A percentile compares a stretch with the other conserved stretches of the same genome.
These are phyloP conservation scores for Diploscapter pachys DNA, from an alignment of 1,140 invertebrate genomes.

Conservation along the genomic window DNA sequence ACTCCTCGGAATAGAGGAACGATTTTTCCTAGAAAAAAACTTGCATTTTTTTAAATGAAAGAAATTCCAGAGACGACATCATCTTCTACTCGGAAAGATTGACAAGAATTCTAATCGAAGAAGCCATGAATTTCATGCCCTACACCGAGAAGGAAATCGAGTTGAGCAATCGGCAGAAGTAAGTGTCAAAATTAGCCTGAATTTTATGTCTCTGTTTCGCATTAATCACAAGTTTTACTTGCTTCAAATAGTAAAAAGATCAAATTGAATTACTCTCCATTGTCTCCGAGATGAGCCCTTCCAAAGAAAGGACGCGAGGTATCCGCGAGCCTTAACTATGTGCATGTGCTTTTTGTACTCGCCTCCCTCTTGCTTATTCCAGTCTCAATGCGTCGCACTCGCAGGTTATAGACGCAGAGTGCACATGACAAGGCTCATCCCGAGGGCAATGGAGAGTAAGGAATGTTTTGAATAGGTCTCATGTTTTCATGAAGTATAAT, in stretches of 20 bases:
- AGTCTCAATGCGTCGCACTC: no score
- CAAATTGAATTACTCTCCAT: no score
- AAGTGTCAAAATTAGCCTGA: constrained; percentile 11
- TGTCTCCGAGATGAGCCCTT: no score
- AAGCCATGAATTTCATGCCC: constrained; percentile 79
- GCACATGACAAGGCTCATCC: no score
- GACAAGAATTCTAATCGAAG: constrained; percentile 92
- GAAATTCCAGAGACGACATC: constrained; percentile 83
- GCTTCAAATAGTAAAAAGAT: no score
- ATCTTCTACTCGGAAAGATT: constrained; percentile 97
- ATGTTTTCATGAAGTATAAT: constrained; percentile 24
- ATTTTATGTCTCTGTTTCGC: constrained; percentile 4
- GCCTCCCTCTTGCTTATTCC: no score
- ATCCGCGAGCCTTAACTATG: constrained; percentile 7
- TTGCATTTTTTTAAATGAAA: constrained; percentile 59
- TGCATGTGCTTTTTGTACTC: constrained; percentile 17
- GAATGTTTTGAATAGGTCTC: neutral
- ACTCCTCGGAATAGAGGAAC: constrained; percentile 61
- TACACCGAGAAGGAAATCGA: constrained; percentile 43
- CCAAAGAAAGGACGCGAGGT: no score
- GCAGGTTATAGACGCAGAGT: no score
- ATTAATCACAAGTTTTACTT: neutral
- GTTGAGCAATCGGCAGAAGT: constrained; percentile 44
- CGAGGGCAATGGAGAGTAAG: no score
- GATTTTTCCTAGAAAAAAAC: no score